Percentiles rank a stretch among this genome's conserved stretches.
phyloP scores from a whole-genome alignment of 2,113 vertebrate species.

The Acanthochromis polyacanthus region DNA sequence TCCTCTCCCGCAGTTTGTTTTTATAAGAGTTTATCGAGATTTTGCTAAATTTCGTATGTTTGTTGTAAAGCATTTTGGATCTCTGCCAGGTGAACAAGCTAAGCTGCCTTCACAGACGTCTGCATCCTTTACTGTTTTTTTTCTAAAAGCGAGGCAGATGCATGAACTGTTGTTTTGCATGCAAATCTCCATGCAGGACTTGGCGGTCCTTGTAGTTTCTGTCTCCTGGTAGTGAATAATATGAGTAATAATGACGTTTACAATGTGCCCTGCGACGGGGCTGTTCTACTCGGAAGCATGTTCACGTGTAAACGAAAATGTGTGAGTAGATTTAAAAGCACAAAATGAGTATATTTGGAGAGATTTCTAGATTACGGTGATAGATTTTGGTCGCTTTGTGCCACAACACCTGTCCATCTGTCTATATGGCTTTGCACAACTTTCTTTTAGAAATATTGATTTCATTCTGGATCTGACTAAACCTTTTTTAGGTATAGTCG shows the following conservation, averaged over 20 bases:
- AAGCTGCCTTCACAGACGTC: conserved; percentile 86
- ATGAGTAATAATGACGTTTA: conserved; percentile 59
- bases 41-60: conserved; percentile 97
- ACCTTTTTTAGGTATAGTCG: too few species aligned
- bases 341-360: conserved; percentile 58
- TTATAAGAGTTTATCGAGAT: conserved; percentile 95
- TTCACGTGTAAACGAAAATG: conserved; percentile 39
- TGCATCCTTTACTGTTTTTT: conserved; percentile 80
- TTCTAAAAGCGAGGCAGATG: conserved; percentile 86
- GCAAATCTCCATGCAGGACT: conserved; percentile 86
- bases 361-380: conserved; percentile 40
- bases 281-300: conserved; percentile 71
- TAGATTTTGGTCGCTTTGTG: conserved; percentile 45
- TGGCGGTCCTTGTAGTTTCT: conserved; percentile 82
- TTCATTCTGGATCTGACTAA: background rate
- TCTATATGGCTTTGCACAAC: background rate
- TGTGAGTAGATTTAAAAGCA: conserved; percentile 74
- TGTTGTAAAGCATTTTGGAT: conserved; percentile 93
- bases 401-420: conserved; percentile 16
- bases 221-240: conserved; percentile 77
- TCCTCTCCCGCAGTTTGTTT: conserved; percentile 81
- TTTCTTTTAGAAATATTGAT: too few species aligned
- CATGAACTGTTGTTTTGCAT: conserved; percentile 97
- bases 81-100: conserved; percentile 80
- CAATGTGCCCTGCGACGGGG: conserved; percentile 6